These are phyloP conservation scores for Stomatorhinus ivindoensis DNA, from an alignment of 2,113 vertebrate genomes.

Conservation along the genomic window DNA sequence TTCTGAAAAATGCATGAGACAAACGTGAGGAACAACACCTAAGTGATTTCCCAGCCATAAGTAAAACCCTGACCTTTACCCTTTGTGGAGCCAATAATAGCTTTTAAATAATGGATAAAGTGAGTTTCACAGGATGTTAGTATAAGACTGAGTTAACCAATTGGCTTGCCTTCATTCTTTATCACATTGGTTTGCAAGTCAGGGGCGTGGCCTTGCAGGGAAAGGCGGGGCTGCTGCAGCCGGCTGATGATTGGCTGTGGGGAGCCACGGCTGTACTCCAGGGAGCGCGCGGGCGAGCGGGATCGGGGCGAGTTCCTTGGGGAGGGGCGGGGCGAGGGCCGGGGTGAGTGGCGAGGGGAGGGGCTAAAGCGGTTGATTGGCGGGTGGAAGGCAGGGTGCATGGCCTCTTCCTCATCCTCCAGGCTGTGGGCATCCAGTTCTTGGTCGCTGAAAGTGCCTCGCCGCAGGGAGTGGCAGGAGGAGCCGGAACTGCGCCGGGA, in stretches of 20 bases:
- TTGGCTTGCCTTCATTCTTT: conserved; percentile 85
- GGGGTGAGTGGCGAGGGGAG: conserved; percentile 86
- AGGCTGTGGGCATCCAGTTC: conserved; percentile 93
- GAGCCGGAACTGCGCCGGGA: conserved; percentile 95
- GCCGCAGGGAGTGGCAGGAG: conserved; percentile 86
- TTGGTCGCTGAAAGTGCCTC: conserved; percentile 92
- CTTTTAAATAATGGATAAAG: neutral
- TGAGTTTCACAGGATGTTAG: neutral
- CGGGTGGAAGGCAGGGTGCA: conserved; percentile 74
- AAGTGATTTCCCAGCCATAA: neutral
- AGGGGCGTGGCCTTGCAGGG: conserved; percentile 81
- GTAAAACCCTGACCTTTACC: neutral
- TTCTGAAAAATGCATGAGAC: neutral
- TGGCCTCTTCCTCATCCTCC: conserved; percentile 88
- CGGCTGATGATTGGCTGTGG: conserved; percentile 91
- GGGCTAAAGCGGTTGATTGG: conserved; percentile 84
- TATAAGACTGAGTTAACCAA: neutral
- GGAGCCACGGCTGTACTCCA: conserved; percentile 79
- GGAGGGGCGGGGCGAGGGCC: conserved; percentile 73
- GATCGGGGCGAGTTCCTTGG: conserved; percentile 88
- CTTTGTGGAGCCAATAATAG: neutral
- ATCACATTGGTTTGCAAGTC: conserved; percentile 83
- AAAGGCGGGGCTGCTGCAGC: conserved; percentile 91
- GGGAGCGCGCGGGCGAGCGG: conserved; percentile 82
- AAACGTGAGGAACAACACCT: neutral